These are phyloP conservation scores for Octopus bimaculoides DNA, from an alignment of 1,140 invertebrate species.

Conservation along the genomic window DNA sequence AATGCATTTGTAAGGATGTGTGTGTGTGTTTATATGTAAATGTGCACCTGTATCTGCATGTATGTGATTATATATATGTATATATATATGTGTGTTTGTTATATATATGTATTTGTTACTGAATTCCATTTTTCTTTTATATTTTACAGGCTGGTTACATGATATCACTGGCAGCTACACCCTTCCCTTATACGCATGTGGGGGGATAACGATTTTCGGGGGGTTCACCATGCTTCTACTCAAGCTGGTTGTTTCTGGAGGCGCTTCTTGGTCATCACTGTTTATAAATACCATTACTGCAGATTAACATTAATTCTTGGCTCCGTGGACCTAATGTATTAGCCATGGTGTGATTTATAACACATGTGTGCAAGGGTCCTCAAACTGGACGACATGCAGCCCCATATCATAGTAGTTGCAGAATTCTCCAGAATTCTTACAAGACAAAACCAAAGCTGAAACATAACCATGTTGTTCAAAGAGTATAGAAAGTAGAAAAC, in stretches of 20 bases:
- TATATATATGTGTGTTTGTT: too few species aligned
- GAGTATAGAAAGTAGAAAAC: neutral
- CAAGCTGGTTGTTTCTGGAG: neutral
- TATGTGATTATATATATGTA: too few species aligned
- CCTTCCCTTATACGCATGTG: neutral
- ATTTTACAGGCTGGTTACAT: neutral
- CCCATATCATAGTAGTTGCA: neutral
- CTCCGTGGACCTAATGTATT: too few species aligned
- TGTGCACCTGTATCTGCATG: too few species aligned
- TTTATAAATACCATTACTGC: neutral
- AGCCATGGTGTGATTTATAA: neutral
- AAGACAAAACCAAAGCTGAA: neutral
- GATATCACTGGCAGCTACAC: slow-evolving; percentile 2
- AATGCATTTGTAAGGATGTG: too few species aligned
- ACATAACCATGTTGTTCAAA: neutral
- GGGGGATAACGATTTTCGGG: neutral
- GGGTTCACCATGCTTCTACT: neutral
- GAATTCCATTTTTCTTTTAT: neutral
- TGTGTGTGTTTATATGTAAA: too few species aligned
- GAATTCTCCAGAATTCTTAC: neutral
- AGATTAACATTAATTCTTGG: neutral
- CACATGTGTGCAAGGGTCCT: neutral
- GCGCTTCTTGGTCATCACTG: neutral
- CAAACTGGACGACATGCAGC: neutral
- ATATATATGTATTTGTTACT: neutral